Conservation (phyloP, 2,888 invertebrate species). For the Ophion ellenae region DNA sequence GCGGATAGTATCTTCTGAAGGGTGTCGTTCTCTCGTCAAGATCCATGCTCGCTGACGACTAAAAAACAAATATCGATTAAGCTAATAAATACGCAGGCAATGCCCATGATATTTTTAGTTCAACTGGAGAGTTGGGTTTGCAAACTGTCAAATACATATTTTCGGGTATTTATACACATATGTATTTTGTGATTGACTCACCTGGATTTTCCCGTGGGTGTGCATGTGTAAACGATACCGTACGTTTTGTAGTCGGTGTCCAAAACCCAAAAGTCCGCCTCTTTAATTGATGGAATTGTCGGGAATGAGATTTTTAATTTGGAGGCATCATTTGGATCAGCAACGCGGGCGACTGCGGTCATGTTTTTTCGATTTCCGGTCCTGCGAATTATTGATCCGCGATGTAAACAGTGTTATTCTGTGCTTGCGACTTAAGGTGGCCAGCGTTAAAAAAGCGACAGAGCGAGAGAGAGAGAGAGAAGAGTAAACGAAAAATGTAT, state of each 20-base stretch:
- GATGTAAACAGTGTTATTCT: neutral
- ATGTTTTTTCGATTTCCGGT: neutral
- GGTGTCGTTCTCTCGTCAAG: constrained; percentile 87
- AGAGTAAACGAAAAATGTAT: neutral
- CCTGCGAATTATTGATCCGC: neutral
- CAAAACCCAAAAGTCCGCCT: neutral
- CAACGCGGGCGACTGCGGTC: neutral
- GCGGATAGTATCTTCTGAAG: constrained; percentile 72
- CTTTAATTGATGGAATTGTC: too few relatives aligned
- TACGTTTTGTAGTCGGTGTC: neutral
- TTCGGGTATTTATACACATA: too few relatives aligned
- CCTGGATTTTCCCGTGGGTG: neutral
- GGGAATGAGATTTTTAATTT: neutral
- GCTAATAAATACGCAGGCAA: neutral
- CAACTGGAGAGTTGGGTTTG: too few relatives aligned
- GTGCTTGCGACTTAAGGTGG: too few relatives aligned
- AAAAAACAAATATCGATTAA: constrained; percentile 58
- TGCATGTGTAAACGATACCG: constrained; percentile 3
- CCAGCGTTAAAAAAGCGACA: neutral
- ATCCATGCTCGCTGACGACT: constrained; percentile 86
- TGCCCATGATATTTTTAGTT: neutral
- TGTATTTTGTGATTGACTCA: neutral
- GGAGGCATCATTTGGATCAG: neutral
- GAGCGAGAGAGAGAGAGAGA: neutral
- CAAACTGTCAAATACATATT: too few relatives aligned